Evolutionary conservation across 2,888 invertebrate species (phyloP), one percentile per base, ranked within the genome.

Genomic region (Calliopum simillimum): DNA sequence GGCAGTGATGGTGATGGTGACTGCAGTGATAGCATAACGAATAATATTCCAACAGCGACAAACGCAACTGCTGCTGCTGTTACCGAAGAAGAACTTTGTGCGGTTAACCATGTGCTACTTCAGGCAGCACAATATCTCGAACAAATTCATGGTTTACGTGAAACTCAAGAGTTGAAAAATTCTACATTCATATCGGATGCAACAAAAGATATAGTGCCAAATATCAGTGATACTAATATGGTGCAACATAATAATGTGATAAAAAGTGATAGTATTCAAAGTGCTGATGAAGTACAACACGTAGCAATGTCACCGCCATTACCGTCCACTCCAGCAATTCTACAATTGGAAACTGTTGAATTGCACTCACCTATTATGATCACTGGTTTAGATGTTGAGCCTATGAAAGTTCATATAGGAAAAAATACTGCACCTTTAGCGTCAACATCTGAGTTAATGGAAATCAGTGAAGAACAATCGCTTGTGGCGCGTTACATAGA

Each of bases 101-200:
- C 76, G 53, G 77, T 84, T 19, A 83, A 82, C 71, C 82, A 84
- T 61, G 81, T 83, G 46, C 76, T 84, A 3, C 75, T 80, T 43
- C 81, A 84, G 73, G 80, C 85, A 33, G 81, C 83, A 2, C 79
- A 81, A 14, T 86, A 86, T 78, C 78, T 86, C 56, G 82, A 86
- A 69, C 79, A 81, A 69, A 73, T 86, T 61, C 86, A 86, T 72
- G 82, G 79, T 47, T 51, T 76, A 51, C 76, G 76, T 49, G 77
- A 79, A n/a, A 70, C 44, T 16, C 41, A 66, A 5, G 25, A 61
- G 4, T 14, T 21, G 6, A 19, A 14, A 41, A 21, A 23, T 21
- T 11, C 65, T 33, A 8, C 33, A 8, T 8, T 4, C 33, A 33
- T 33, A 33, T 41, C 13, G 19, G 44, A n/a, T 16, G 16, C 16